Base-by-base conservation (phyloP, 2,888 invertebrate genomes). In the Sphaerophoria rueppellii region DNA sequence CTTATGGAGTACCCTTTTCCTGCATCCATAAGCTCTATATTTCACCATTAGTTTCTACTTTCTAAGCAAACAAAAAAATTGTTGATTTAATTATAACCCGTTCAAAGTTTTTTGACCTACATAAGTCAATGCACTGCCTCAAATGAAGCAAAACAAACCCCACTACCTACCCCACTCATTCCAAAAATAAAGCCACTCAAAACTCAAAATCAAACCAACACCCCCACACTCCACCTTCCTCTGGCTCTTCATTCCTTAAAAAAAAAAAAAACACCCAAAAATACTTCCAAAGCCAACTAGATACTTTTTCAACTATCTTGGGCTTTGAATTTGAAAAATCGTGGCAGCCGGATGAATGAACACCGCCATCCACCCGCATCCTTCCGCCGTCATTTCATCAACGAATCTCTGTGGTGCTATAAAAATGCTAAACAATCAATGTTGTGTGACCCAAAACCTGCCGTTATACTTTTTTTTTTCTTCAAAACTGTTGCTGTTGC, bases 381-480 rank as follows among this genome's bases (percentile, higher is more conserved):
- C 67, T 48, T 14, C 34, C 43, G 7, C 34, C 43, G 9, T 40
- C 40, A 40, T 40, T 9, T 24, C 24, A 24, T 24, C 24, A 24
- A 24, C 24, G 24, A 24, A 24, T 24, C 24, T 24, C 24, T 24
- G 24, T 24, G 24, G 24, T 24, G 40, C n/a, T 61, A 43, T 60
- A 60, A 48, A 67, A 40, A 50, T 57, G 71, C 40, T 71, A 75
- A 83, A 83, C 82, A 83, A 83, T 83, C 74, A 75, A 78, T 78
- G 74, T 70, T 74, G 55, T 78, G 69, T 75, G 74, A 82, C 74
- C 82, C 74, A 75, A 75, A 79, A 67, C 6, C 32, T 43, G 32
- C 67, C 32, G 52, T 54, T 43, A 24, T 4, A 16, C 12, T 46
- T 34, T 14, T 46, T 34, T 14, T 48, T 11, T 32, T 14, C 40